Conservation (phyloP, 1,140 invertebrate genomes). For the Lordiphosa clarofinis region DNA sequence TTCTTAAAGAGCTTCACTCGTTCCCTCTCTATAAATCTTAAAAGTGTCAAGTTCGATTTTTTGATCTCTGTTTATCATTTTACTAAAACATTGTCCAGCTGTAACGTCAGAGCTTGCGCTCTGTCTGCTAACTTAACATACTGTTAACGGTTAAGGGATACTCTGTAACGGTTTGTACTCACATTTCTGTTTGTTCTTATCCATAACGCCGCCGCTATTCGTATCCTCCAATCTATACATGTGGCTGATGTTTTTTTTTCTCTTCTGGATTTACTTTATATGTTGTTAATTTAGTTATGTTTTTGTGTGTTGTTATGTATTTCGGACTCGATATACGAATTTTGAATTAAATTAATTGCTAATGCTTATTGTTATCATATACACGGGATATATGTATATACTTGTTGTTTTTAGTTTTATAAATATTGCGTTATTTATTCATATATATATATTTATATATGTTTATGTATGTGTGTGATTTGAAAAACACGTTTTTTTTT, state of each 20-base stretch:
- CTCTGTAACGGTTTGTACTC: slow-evolving; percentile 31
- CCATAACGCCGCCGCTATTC: slow-evolving; percentile 76
- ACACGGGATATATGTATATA: slow-evolving; percentile 24
- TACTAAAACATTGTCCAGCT: too few relatives aligned
- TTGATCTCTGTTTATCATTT: too few relatives aligned
- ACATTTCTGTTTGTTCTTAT: slow-evolving; percentile 79
- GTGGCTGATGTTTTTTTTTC: slow-evolving; percentile 56
- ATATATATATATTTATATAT: slow-evolving; percentile 32
- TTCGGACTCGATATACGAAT: slow-evolving; percentile 1
- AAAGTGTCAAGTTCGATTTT: too few relatives aligned
- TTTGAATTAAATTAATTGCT: too few relatives aligned
- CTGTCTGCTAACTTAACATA: too few relatives aligned
- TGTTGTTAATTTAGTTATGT: slow-evolving; percentile 3
- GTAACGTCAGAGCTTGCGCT: too few relatives aligned
- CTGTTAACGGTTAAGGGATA: too few relatives aligned
- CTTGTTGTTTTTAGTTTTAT: background rate
- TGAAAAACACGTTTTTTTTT: slow-evolving; percentile 3
- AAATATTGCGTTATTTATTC: slow-evolving; percentile 56
- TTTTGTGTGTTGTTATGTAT: slow-evolving; percentile 6
- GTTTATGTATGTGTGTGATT: slow-evolving; percentile 2
- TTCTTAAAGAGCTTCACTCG: too few relatives aligned
- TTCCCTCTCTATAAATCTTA: too few relatives aligned
- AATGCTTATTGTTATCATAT: slow-evolving; percentile 1
- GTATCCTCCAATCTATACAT: slow-evolving; percentile 79
- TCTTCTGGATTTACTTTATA: slow-evolving; percentile 5